phyloP scores from a whole-genome alignment of 2,113 vertebrate species.

The Donacobius atricapilla region DNA sequence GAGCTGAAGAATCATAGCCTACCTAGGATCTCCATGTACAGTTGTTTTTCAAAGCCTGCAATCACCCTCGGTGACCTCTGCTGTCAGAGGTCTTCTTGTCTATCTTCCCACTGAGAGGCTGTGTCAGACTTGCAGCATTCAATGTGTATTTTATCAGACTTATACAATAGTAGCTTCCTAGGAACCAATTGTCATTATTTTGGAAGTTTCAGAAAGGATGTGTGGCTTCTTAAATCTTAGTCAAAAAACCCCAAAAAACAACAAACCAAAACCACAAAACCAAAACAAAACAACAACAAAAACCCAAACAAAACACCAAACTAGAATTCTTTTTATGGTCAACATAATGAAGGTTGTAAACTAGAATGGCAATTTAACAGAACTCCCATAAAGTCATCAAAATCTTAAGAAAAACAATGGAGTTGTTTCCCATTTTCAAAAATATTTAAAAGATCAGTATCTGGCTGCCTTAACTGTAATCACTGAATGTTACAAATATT shows the following conservation, averaged over 20 bases:
- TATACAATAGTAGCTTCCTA: not conserved
- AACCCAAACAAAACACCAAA: not conserved
- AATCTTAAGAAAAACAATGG: not conserved
- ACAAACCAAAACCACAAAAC: too few species aligned
- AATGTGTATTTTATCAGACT: not conserved
- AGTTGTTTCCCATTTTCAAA: not conserved
- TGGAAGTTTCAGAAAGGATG: not conserved
- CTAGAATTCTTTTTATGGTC: not conserved
- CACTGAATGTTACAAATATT: not conserved
- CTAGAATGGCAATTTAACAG: not conserved
- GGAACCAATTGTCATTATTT: not conserved
- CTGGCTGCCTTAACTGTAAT: not conserved
- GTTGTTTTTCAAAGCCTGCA: not conserved
- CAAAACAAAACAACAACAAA: not conserved
- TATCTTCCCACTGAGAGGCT: not conserved
- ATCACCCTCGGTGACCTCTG: not conserved
- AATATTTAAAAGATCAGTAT: not conserved
- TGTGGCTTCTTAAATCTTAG: not conserved
- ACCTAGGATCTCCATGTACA: not conserved
- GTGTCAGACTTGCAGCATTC: not conserved
- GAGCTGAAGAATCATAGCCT: not conserved
- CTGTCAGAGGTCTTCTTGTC: not conserved
- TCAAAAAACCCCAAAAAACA: not conserved
- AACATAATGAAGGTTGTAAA: not conserved
- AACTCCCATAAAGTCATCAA: not conserved